A percentile compares a stretch with the other conserved stretches of the same genome.
These are phyloP conservation scores for Phoxinus phoxinus DNA, from an alignment of 2,113 vertebrate genomes.

Conservation along the genomic window DNA sequence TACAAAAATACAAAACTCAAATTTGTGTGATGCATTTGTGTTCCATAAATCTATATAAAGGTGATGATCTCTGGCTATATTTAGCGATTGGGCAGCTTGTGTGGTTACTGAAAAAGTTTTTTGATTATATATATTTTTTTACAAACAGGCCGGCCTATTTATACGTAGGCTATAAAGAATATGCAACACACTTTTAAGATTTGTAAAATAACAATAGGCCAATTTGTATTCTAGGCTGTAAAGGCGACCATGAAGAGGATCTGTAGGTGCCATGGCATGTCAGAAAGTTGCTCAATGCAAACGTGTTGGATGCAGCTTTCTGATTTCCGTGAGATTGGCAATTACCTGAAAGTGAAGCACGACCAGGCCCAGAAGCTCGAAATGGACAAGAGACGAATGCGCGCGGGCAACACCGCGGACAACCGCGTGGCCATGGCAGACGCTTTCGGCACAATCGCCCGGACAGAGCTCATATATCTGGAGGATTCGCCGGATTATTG, in stretches of 20 bases:
- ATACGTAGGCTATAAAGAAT: not conserved
- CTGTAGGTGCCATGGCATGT: conserved; percentile 96
- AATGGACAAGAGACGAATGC: conserved; percentile 82
- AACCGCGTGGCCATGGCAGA: conserved; percentile 78
- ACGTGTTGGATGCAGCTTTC: conserved; percentile 96
- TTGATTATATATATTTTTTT: not conserved
- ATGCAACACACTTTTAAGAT: not conserved
- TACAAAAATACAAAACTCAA: too few relatives aligned
- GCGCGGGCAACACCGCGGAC: conserved; percentile 89
- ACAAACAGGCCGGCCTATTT: too few relatives aligned
- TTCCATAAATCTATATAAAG: too few relatives aligned
- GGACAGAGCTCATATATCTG: conserved; percentile 87
- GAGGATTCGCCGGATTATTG: conserved; percentile 98
- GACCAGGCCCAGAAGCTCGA: conserved; percentile 88
- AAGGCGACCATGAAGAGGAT: conserved; percentile 88
- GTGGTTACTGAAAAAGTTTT: not conserved
- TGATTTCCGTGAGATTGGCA: conserved; percentile 88
- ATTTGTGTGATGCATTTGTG: too few relatives aligned
- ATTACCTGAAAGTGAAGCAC: conserved; percentile 90
- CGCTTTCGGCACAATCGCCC: conserved; percentile 78
- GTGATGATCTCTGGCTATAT: not conserved
- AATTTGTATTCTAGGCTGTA: conserved; percentile 79
- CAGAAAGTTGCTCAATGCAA: conserved; percentile 93
- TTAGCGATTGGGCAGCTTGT: not conserved
- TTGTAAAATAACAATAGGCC: not conserved